These are phyloP conservation scores for Ptiloglossa arizonensis DNA, from an alignment of 1,140 invertebrate species.

Conservation along the genomic window DNA sequence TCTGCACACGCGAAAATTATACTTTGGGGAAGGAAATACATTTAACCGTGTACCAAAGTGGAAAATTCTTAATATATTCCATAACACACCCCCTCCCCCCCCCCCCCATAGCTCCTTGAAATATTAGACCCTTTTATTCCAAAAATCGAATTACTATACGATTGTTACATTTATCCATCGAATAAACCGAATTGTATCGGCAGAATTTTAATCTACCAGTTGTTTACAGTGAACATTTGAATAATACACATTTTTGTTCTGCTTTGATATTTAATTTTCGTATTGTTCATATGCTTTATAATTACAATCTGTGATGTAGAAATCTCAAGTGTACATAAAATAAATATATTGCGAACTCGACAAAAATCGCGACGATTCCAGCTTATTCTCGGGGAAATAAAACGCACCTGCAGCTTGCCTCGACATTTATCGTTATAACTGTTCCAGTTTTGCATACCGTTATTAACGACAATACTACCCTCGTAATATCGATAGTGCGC, in stretches of 20 bases:
- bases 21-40: too few species aligned
- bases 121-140: too few species aligned
- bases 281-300: neutral
- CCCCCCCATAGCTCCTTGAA: too few species aligned
- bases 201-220: neutral
- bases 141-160: too few species aligned
- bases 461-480: slow-evolving; percentile 33
- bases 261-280: neutral
- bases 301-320: slow-evolving; percentile 1
- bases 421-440: slow-evolving; percentile 55
- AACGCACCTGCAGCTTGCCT: slow-evolving; percentile 47
- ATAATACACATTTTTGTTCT: neutral
- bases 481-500: slow-evolving; percentile 41
- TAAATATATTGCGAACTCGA: slow-evolving; percentile 33
- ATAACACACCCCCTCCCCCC: too few species aligned
- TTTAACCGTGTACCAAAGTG: too few species aligned
- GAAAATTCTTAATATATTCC: too few species aligned
- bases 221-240: neutral
- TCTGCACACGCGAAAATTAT: too few species aligned
- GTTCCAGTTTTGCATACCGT: slow-evolving; percentile 51
- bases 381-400: slow-evolving; percentile 45
- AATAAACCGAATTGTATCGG: neutral
- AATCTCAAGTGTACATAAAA: neutral
- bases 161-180: neutral
- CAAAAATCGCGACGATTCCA: slow-evolving; percentile 54